Conservation (phyloP, 2,797 vertebrate genomes). For the Coregonus sp. region DNA sequence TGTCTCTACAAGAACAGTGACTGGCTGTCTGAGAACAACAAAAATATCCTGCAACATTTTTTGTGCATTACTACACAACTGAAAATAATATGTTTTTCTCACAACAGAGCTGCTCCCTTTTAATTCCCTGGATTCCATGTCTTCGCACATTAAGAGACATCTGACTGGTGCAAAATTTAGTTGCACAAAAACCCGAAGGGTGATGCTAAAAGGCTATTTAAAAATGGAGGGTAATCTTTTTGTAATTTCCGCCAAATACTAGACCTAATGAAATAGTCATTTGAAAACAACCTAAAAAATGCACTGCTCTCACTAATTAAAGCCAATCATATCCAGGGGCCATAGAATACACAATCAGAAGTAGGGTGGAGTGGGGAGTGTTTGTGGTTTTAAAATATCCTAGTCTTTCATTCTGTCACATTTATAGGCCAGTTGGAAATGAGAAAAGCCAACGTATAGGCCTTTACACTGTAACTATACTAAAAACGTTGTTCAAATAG, state of each 20-base stretch:
- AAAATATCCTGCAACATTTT: background rate
- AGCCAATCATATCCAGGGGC: constrained; percentile 45
- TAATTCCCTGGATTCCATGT: constrained; percentile 48
- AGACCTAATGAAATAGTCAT: constrained; percentile 72
- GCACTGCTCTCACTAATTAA: constrained; percentile 50
- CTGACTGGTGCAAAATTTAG: constrained; percentile 67
- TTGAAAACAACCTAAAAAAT: constrained; percentile 60
- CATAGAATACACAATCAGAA: constrained; percentile 37
- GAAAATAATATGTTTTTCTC: no score
- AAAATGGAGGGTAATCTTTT: constrained; percentile 68
- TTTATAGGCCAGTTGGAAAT: constrained; percentile 25
- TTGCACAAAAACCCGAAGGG: constrained; percentile 53
- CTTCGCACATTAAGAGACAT: constrained; percentile 53
- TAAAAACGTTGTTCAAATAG: background rate
- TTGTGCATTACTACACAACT: background rate
- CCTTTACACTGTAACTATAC: background rate
- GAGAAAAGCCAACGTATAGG: background rate
- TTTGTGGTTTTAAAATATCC: constrained; percentile 33
- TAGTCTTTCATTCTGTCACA: constrained; percentile 22
- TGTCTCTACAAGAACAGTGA: background rate
- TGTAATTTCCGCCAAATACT: constrained; percentile 69
- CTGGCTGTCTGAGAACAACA: background rate
- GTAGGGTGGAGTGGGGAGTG: constrained; percentile 26
- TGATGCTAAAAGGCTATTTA: constrained; percentile 64
- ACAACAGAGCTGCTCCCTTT: constrained; percentile 51